Conservation (phyloP, 2,888 invertebrate genomes). For the Patella ulyssiponensis region DNA sequence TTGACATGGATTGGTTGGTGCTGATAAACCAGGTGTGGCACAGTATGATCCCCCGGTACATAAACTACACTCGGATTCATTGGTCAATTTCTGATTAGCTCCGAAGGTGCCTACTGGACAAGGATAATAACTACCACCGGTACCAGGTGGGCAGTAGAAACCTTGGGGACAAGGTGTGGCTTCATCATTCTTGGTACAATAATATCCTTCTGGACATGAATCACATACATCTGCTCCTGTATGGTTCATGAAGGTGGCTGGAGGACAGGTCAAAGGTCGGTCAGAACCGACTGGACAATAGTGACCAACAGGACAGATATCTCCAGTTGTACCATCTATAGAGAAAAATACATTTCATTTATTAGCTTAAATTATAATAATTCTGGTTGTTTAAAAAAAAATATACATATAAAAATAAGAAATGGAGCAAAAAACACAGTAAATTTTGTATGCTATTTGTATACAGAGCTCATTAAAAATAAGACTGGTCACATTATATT, state of each 20-base stretch:
- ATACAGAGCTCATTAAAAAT: too few species aligned
- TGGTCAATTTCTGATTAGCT: constrained; percentile 51
- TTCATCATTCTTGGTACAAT: constrained; percentile 57
- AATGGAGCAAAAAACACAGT: neutral
- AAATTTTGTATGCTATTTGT: neutral
- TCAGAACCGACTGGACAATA: constrained; percentile 56
- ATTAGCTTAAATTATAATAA: neutral
- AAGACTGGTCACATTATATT: too few species aligned
- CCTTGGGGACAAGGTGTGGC: constrained; percentile 68
- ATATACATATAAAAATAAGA: neutral
- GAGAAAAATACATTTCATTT: constrained; percentile 9
- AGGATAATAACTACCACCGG: constrained; percentile 54
- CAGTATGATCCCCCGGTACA: constrained; percentile 67
- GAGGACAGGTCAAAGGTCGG: constrained; percentile 50
- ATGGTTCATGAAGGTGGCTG: constrained; percentile 62
- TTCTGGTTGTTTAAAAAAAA: neutral
- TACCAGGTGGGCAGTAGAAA: constrained; percentile 59
- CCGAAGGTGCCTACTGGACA: constrained; percentile 69
- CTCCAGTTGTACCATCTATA: constrained; percentile 65
- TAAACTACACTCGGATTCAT: constrained; percentile 59
- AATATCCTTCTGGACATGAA: constrained; percentile 63
- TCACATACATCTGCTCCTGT: constrained; percentile 61
- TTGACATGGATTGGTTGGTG: constrained; percentile 59
- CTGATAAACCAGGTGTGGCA: constrained; percentile 56
- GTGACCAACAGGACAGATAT: constrained; percentile 65